Evolutionary conservation across 1,140 invertebrate species (phyloP).

Genomic region (Lepidotrigona ventralis): DNA sequence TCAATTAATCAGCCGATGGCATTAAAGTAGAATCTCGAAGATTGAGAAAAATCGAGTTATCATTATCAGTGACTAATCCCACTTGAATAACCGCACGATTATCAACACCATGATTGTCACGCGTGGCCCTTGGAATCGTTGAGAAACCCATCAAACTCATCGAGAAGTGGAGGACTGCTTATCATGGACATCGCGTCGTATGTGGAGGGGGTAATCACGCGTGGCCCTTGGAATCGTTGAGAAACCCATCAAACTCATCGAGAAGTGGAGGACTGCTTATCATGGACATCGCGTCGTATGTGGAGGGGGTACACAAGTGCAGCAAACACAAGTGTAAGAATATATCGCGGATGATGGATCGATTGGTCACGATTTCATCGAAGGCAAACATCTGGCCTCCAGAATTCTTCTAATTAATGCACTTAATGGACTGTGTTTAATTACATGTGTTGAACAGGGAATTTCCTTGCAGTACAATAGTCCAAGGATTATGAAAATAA

Average conservation of each 20-base stretch:
- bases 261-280: too few species aligned
- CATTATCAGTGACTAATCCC: background rate
- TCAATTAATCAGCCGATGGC: too few species aligned
- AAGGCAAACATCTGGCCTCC: background rate
- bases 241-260: too few species aligned
- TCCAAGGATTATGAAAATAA: constrained; percentile 6
- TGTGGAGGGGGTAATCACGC: too few species aligned
- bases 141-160: background rate
- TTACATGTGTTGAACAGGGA: too few species aligned
- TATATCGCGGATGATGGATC: too few species aligned
- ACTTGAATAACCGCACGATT: background rate
- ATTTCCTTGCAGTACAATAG: too few species aligned
- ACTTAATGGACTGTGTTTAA: too few species aligned
- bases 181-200: too few species aligned
- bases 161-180: background rate
- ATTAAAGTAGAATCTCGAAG: background rate
- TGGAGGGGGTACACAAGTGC: background rate
- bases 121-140: background rate
- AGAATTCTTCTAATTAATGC: background rate
- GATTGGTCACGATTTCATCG: constrained; percentile 21
- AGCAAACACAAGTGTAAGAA: too few species aligned
- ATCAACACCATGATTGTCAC: background rate
- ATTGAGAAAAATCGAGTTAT: background rate
- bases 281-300: too few species aligned
- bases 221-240: too few species aligned